Evolutionary conservation across 2,797 vertebrate species (phyloP).

Genomic region (Chelmon rostratus): DNA sequence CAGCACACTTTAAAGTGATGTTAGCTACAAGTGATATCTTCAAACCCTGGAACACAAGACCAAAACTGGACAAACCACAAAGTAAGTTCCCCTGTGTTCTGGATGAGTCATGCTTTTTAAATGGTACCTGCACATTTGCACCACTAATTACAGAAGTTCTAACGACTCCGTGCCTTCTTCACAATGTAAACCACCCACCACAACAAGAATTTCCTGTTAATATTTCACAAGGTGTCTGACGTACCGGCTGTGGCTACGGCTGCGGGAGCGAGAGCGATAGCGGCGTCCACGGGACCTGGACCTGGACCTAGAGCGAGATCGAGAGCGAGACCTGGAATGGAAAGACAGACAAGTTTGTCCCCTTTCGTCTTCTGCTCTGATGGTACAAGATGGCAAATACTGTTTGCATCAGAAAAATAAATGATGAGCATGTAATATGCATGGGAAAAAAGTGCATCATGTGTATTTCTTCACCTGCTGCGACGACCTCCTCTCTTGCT

Average conservation of each 20-base stretch:
- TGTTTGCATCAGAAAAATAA: not conserved
- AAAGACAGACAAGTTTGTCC: not conserved
- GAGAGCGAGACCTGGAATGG: conserved; percentile 77
- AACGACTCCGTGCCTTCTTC: too few species aligned
- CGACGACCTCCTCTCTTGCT: conserved; percentile 84
- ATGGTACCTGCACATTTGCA: not conserved
- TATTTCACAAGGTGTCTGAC: not conserved
- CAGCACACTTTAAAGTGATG: not conserved
- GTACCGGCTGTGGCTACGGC: conserved; percentile 86
- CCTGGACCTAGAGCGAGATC: conserved; percentile 80
- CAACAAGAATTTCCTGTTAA: not conserved
- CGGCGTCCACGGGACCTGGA: conserved; percentile 87
- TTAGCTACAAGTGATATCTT: not conserved
- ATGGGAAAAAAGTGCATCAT: too few species aligned
- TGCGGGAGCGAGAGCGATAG: conserved; percentile 84
- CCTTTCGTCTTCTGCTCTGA: rapidly evolving
- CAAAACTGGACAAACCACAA: not conserved
- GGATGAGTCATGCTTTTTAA: too few species aligned
- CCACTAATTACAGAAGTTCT: not conserved
- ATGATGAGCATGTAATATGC: not conserved
- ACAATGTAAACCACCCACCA: too few species aligned
- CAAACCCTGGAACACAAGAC: not conserved
- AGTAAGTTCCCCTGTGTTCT: not conserved
- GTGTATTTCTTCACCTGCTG: conserved; percentile 70
- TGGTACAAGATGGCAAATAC: not conserved